Evolutionary conservation across 2,888 invertebrate genomes (phyloP), one percentile per base, ranked within the genome.

Genomic region (Rotaria macrura): DNA sequence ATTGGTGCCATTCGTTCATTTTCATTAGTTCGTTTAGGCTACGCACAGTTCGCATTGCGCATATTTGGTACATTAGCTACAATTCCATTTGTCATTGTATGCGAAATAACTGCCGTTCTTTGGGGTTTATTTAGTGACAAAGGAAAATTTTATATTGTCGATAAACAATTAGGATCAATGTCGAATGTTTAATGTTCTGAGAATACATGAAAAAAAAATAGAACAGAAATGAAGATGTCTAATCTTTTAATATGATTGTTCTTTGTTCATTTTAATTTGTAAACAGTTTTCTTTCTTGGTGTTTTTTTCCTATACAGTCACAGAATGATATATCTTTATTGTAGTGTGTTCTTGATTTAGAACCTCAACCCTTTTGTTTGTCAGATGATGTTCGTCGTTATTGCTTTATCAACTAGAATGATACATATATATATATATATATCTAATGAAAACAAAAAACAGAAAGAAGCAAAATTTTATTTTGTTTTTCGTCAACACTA

Each of bases 1-100:
- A 97, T 96, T 91, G 97, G 97, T 87, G 96, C 96, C n/a, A 93
- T 96, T 85, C 97, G 96, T 91, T 96, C 96, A 85, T 97, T 97
- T 90, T 95, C 95, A n/a, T 88, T 89, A 85, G 90, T 89, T 86
- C 88, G 90, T 43, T 94, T 95, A 90, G 96, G 96, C 20, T 91
- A 94, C 87, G 89, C 94, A 74, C 93, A 94, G 90, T 95, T 95
- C 90, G 89, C 94, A 87, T 91, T 95, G 86, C 95, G 95, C 90
- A 93, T 96, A 87, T 92, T 94, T 87, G 96, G 96, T 74, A 96
- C 96, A 9, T 92, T 97, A 84, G 94, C 94, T 87, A 95, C 95
- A 86, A 95, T 97, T 91, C 96, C 97, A 34, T 94, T 97, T 88
- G 97, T 97, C 92, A 93, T 97, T 89, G 92, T 96, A 86, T 96